Conservation (phyloP, 2,888 invertebrate species). For the Nephrocerus scutellatus region DNA sequence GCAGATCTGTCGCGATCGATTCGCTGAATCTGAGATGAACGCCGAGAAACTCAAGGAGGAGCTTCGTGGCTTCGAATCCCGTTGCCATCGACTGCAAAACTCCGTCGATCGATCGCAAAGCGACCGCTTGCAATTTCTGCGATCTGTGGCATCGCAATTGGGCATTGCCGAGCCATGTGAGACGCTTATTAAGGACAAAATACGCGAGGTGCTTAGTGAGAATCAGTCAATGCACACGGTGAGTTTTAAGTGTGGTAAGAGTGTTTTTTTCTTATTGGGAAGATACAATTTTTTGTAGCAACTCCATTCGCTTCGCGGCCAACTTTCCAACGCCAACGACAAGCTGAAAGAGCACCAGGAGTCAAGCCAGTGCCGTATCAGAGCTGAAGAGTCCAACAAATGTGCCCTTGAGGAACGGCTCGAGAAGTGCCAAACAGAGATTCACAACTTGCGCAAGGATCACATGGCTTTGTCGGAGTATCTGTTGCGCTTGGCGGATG, state of each 20-base stretch:
- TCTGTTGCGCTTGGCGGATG: conserved; percentile 73
- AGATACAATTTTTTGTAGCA: conserved; percentile 50
- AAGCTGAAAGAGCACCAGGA: conserved; percentile 53
- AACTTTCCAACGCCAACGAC: conserved; percentile 63
- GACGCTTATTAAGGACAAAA: conserved; percentile 68
- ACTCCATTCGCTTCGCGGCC: conserved; percentile 68
- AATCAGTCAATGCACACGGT: conserved; percentile 71
- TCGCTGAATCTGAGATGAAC: conserved; percentile 65
- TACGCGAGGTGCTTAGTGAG: conserved; percentile 68
- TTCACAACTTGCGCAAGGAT: conserved; percentile 54
- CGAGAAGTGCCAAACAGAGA: conserved; percentile 72
- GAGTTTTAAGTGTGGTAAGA: conserved; percentile 33
- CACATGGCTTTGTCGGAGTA: conserved; percentile 59
- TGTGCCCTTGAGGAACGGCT: conserved; percentile 65
- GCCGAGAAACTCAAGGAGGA: conserved; percentile 51
- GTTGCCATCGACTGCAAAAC: conserved; percentile 45
- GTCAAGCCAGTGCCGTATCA: conserved; percentile 59
- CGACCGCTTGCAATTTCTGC: conserved; percentile 45
- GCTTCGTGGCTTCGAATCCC: conserved; percentile 46
- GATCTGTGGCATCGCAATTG: conserved; percentile 40
- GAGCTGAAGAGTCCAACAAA: conserved; percentile 60
- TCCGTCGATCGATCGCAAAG: conserved; percentile 44
- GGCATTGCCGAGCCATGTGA: conserved; percentile 74
- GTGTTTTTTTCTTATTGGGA: background rate
- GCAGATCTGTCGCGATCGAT: conserved; percentile 63